These are phyloP conservation scores for Lutjanus erythropterus DNA, from an alignment of 2,113 vertebrate genomes.

Conservation along the genomic window DNA sequence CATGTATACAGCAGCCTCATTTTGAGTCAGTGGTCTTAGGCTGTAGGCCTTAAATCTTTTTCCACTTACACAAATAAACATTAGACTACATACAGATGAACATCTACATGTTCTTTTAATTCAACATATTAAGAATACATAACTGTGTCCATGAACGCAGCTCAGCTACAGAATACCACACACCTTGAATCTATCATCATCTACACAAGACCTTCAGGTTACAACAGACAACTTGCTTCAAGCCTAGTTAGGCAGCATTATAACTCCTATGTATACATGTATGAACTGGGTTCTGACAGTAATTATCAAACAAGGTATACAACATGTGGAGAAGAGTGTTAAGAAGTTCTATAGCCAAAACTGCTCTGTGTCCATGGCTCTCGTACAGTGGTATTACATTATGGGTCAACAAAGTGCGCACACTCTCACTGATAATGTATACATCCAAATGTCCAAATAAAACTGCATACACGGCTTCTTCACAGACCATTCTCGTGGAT, in stretches of 20 bases:
- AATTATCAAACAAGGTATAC: constrained; percentile 58
- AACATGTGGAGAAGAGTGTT: constrained; percentile 62
- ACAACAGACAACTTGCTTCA: constrained; percentile 47
- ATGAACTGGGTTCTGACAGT: constrained; percentile 53
- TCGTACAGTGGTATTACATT: constrained; percentile 64
- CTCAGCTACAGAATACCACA: constrained; percentile 70
- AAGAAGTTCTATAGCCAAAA: constrained; percentile 55
- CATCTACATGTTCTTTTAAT: constrained; percentile 73
- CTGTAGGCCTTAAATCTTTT: no score
- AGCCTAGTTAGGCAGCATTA: constrained; percentile 51
- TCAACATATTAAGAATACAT: constrained; percentile 73
- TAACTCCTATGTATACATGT: constrained; percentile 48
- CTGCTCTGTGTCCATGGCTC: constrained; percentile 59
- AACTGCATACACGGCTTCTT: constrained; percentile 71
- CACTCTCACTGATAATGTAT: constrained; percentile 64
- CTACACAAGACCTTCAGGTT: constrained; percentile 57
- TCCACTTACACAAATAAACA: constrained; percentile 13
- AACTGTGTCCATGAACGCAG: constrained; percentile 74
- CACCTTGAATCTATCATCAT: constrained; percentile 59
- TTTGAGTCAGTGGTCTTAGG: not conserved
- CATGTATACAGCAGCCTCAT: not conserved
- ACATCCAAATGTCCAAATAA: constrained; percentile 78
- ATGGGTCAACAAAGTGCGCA: constrained; percentile 65
- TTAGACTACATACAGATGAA: constrained; percentile 26
- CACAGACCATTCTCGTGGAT: constrained; percentile 25